These are phyloP conservation scores for Brenthis ino DNA, from an alignment of 2,888 invertebrate genomes.

Conservation along the genomic window DNA sequence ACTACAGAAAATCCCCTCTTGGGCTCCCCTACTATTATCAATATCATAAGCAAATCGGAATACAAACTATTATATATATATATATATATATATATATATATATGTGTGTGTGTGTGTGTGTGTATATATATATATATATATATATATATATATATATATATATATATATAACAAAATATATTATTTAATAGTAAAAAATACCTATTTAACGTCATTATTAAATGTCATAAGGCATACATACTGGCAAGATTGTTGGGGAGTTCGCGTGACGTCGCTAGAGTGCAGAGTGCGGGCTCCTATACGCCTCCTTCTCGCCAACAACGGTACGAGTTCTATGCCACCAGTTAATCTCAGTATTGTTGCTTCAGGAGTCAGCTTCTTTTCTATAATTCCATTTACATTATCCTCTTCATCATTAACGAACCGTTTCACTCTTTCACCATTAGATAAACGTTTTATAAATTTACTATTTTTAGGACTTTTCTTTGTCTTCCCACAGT, in stretches of 20 bases:
- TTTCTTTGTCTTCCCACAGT: conserved; percentile 44
- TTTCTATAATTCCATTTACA: conserved; percentile 45
- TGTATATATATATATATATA: no score
- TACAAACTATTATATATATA: no score
- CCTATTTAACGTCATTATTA: no score
- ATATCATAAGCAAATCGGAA: no score
- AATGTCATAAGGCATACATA: conserved; percentile 50
- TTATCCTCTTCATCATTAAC: conserved; percentile 52
- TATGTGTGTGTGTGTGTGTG: no score
- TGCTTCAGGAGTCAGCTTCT: conserved; percentile 68
- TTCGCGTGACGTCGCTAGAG: conserved; percentile 75
- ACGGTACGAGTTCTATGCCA: conserved; percentile 89
- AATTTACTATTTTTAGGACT: conserved; percentile 62
- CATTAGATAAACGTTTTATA: conserved; percentile 63
- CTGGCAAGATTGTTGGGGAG: conserved; percentile 71
- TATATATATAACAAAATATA: no score
- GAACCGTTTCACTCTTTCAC: conserved; percentile 57
- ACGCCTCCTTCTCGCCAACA: conserved; percentile 85
- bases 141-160: no score
- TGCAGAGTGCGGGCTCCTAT: conserved; percentile 74
- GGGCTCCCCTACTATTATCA: no score
- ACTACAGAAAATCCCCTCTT: no score
- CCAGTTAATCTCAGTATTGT: conserved; percentile 78
- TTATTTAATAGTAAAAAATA: no score
- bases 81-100: no score